Evolutionary conservation across 2,888 invertebrate genomes (phyloP).

Genomic region (Papilio elwesi): DNA sequence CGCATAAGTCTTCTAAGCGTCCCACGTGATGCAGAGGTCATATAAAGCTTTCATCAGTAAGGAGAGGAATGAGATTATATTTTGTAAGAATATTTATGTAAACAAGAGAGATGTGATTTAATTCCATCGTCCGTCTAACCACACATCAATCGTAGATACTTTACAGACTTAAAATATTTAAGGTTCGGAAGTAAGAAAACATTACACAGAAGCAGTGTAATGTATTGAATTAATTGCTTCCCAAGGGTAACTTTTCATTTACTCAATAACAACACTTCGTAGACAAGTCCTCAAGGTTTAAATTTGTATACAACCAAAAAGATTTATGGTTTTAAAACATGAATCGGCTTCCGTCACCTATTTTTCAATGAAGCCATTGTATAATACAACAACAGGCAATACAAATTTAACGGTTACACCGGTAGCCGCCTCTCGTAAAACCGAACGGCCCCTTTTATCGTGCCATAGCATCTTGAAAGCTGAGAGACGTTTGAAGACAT

Average conservation of each 20-base stretch:
- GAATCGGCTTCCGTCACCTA: conserved; percentile 27
- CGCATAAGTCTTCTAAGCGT: no score
- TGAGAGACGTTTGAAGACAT: conserved; percentile 62
- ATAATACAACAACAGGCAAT: conserved; percentile 31
- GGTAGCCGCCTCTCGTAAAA: conserved; percentile 62
- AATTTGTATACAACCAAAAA: conserved; percentile 7
- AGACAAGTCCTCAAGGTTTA: background rate
- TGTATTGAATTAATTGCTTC: background rate
- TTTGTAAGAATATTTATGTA: no score
- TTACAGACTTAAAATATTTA: background rate
- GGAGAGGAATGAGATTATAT: no score
- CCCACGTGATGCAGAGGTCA: no score
- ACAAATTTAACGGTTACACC: conserved; percentile 49
- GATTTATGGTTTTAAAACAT: conserved; percentile 27
- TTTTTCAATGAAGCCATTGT: conserved; percentile 40
- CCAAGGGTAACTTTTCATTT: background rate
- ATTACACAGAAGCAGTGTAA: background rate
- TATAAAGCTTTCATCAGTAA: no score
- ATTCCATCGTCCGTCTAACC: no score
- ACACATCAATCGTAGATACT: background rate
- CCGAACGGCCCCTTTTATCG: conserved; percentile 52
- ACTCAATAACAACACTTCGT: conserved; percentile 1
- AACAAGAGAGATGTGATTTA: no score
- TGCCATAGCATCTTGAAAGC: conserved; percentile 41
- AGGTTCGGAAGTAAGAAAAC: background rate